Evolutionary conservation across 2,797 vertebrate genomes (phyloP).

Genomic region (Argentina silus): DNA sequence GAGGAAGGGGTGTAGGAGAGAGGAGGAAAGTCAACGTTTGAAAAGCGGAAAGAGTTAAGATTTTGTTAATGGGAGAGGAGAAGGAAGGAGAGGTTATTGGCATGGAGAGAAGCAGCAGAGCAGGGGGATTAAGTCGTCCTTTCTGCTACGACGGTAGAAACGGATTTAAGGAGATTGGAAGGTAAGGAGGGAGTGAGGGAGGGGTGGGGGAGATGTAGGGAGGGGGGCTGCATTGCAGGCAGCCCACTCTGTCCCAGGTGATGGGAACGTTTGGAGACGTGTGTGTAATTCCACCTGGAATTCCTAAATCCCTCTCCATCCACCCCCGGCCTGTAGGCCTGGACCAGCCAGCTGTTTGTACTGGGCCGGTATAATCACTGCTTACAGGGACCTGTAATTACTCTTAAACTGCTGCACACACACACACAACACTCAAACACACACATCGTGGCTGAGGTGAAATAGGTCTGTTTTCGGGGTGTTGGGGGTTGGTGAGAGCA

Average conservation of each 20-base stretch:
- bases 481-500: too few species aligned
- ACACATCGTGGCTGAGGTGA: background rate
- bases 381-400: slow-evolving; percentile 15
- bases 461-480: too few species aligned
- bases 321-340: slow-evolving; percentile 17
- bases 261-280: slow-evolving; percentile 23
- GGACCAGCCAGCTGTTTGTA: background rate
- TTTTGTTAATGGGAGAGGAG: too few species aligned
- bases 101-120: too few species aligned
- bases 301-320: slow-evolving; percentile 37
- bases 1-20: background rate
- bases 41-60: too few species aligned
- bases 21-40: background rate
- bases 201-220: slow-evolving; percentile 4
- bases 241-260: slow-evolving; percentile 9
- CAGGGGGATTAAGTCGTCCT: too few species aligned
- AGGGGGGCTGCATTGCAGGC: background rate
- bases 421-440: slow-evolving; percentile 7
- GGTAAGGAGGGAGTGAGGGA: background rate
- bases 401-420: background rate
- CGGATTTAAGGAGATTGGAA: background rate
- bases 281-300: slow-evolving; percentile 43
- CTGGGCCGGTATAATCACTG: slow-evolving; percentile 3
- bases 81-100: too few species aligned
- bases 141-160: too few species aligned